phyloP scores from a whole-genome alignment of 2,113 vertebrate genomes.

The Psammodynastes pulverulentus region DNA sequence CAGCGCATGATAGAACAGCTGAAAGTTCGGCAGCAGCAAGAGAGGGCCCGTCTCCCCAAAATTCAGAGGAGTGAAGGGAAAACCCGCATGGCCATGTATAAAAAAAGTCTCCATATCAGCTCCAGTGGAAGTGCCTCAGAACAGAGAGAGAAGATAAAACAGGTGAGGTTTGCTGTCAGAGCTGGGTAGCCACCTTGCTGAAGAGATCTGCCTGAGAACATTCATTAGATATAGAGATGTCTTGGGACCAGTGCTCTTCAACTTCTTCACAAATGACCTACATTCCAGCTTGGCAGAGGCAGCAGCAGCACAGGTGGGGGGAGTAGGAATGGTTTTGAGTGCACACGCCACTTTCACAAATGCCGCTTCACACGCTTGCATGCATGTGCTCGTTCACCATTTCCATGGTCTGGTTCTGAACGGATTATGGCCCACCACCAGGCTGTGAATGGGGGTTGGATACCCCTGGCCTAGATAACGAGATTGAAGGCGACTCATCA shows the following conservation, averaged over 20 bases:
- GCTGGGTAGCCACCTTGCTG: neutral
- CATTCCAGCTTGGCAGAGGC: neutral
- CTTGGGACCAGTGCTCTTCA: neutral
- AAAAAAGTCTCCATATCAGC: constrained; percentile 94
- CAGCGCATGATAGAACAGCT: constrained; percentile 91
- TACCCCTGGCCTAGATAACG: neutral
- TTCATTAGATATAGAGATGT: neutral
- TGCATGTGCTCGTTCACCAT: neutral
- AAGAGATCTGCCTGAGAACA: neutral
- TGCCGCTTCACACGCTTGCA: neutral
- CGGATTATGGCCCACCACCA: neutral
- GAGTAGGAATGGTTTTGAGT: neutral
- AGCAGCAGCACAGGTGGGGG: neutral
- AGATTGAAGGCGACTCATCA: neutral
- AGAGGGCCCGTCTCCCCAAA: constrained; percentile 87
- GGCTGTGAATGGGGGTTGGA: neutral
- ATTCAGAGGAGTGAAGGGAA: constrained; percentile 92
- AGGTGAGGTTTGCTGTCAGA: constrained; percentile 67
- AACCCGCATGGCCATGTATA: constrained; percentile 96
- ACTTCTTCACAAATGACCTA: neutral
- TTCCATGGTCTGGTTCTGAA: neutral
- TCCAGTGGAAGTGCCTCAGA: constrained; percentile 76
- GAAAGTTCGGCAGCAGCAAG: constrained; percentile 85
- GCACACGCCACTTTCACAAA: neutral
- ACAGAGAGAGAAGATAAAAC: constrained; percentile 89